These are phyloP conservation scores for Aphaenogaster ashmeadi DNA, from an alignment of 1,140 invertebrate genomes.

Conservation along the genomic window DNA sequence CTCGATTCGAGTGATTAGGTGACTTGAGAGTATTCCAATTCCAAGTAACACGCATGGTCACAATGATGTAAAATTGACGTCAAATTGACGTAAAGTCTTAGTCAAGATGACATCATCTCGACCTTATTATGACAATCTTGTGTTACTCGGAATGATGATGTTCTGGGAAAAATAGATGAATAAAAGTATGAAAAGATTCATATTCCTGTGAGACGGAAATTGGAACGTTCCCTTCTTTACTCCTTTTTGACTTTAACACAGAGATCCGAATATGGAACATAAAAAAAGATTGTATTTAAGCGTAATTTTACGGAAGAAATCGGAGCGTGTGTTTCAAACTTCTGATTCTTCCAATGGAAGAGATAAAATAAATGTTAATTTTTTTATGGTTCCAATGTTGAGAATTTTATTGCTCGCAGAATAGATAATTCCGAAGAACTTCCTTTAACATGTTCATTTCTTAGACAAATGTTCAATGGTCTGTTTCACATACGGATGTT, in stretches of 20 bases:
- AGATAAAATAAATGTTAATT: background rate
- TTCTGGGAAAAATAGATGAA: background rate
- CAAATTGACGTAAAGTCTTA: too few relatives aligned
- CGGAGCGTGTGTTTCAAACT: background rate
- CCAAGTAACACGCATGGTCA: too few relatives aligned
- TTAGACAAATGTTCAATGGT: background rate
- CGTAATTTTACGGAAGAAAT: background rate
- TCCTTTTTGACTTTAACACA: background rate
- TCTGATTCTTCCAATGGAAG: background rate
- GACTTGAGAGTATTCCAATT: background rate
- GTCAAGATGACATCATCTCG: too few relatives aligned
- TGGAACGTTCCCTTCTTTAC: background rate
- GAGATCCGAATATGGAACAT: background rate
- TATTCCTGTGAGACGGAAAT: background rate
- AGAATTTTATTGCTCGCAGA: background rate
- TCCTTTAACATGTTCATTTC: background rate
- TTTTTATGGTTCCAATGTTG: background rate
- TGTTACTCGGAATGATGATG: background rate
- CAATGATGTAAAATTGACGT: too few relatives aligned
- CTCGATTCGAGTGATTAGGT: conserved; percentile 77
- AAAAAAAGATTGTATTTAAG: background rate
- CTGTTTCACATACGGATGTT: background rate
- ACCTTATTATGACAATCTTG: too few relatives aligned
- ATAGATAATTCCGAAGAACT: background rate
- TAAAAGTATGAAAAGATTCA: background rate